Evolutionary conservation across 2,888 invertebrate genomes (phyloP).

Genomic region (Orthonevra nobilis): DNA sequence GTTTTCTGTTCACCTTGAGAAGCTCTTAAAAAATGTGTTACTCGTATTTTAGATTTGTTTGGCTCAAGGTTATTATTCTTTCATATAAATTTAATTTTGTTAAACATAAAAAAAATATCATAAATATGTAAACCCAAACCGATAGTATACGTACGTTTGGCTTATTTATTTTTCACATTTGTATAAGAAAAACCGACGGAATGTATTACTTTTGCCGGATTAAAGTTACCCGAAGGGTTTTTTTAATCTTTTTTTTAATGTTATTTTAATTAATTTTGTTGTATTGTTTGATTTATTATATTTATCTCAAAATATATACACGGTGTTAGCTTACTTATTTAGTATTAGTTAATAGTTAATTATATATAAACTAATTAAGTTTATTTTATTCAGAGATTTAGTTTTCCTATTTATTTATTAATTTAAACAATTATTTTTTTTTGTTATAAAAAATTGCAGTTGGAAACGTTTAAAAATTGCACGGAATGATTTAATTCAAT

Average conservation of each 20-base stretch:
- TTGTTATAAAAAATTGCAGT: constrained; percentile 48
- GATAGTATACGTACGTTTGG: no score
- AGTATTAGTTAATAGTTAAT: not conserved
- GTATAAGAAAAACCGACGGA: constrained; percentile 14
- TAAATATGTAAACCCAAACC: no score
- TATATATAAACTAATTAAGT: constrained; percentile 9
- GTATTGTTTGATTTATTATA: not conserved
- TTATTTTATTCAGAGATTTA: constrained; percentile 22
- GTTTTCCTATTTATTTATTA: constrained; percentile 68
- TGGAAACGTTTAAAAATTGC: constrained; percentile 64
- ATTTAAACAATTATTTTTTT: constrained; percentile 6
- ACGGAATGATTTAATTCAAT: constrained; percentile 40
- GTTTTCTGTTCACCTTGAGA: constrained; percentile 53
- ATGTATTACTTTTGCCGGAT: constrained; percentile 62
- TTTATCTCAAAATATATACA: constrained; percentile 4
- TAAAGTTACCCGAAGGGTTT: constrained; percentile 54
- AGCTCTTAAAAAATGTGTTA: constrained; percentile 42
- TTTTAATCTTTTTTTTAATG: constrained; percentile 23
- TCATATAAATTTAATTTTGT: constrained; percentile 2
- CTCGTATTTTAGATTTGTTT: constrained; percentile 42
- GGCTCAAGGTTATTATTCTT: constrained; percentile 50
- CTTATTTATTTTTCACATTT: no score
- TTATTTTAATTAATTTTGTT: constrained; percentile 18
- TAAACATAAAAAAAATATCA: no score
- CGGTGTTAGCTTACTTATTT: constrained; percentile 42